Percentiles rank a stretch among this genome's conserved stretches.
Evolutionary conservation across 2,888 invertebrate genomes (phyloP).

Genomic region (Tipula confusa): DNA sequence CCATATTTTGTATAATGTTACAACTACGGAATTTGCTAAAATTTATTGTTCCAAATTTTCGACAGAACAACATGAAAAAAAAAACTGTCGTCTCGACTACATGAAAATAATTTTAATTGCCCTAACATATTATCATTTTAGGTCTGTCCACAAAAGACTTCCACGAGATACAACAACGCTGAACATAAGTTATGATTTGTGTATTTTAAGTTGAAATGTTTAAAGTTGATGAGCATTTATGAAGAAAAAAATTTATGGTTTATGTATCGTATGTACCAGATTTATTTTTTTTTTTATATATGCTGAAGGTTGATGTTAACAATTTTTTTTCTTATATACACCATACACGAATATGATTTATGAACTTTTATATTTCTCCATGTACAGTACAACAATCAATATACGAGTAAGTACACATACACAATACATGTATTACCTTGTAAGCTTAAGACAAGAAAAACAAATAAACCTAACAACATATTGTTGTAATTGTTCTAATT

Average conservation of each 20-base stretch:
- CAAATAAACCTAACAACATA: neutral
- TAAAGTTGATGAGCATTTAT: neutral
- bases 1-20: too few relatives aligned
- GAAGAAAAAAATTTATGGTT: neutral
- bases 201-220: neutral
- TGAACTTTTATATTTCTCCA: neutral
- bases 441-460: neutral
- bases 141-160: neutral
- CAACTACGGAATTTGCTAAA: neutral
- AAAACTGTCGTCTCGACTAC: neutral
- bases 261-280: neutral
- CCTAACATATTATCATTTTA: neutral
- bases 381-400: neutral
- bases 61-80: neutral
- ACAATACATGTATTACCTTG: neutral
- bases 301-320: neutral
- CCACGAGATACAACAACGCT: neutral
- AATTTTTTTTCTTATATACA: neutral
- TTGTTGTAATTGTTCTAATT: conserved; percentile 25
- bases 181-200: neutral
- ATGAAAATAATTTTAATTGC: neutral
- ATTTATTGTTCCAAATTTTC: neutral
- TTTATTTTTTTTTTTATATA: neutral
- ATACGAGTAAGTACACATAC: neutral
- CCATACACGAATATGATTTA: neutral